phyloP scores from a whole-genome alignment of 2,113 vertebrate species.

The Nycticorax nycticorax region DNA sequence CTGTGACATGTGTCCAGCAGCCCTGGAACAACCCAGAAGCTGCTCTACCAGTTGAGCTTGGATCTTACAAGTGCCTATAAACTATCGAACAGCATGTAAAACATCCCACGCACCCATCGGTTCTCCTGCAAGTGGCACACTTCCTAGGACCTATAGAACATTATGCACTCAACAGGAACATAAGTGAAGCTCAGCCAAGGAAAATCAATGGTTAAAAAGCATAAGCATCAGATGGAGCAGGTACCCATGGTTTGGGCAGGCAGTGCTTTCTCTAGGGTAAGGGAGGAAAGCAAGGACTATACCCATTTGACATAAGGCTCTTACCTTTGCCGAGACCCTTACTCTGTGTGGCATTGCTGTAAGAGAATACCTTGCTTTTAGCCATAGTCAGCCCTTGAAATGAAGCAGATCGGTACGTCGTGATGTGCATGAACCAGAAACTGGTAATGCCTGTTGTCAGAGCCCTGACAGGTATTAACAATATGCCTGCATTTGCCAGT shows the following conservation, averaged over 20 bases:
- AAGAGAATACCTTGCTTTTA: not conserved
- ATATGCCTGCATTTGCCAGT: constrained; percentile 18
- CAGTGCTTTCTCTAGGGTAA: not conserved
- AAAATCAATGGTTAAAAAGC: constrained; percentile 9
- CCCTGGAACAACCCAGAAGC: not conserved
- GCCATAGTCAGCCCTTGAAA: not conserved
- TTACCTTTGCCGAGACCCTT: not conserved
- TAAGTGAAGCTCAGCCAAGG: not conserved
- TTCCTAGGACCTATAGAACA: constrained; percentile 9
- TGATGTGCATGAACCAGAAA: constrained; percentile 32
- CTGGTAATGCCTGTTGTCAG: constrained; percentile 65
- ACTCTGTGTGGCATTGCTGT: not conserved
- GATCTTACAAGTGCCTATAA: not conserved
- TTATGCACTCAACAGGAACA: not conserved
- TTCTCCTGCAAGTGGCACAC: not conserved
- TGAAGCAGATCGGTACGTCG: not conserved
- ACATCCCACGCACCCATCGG: not conserved
- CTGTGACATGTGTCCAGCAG: constrained; percentile 36
- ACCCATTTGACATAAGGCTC: not conserved
- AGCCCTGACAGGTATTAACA: constrained; percentile 31
- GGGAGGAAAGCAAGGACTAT: not conserved
- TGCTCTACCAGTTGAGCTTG: not conserved
- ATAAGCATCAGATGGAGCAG: not conserved
- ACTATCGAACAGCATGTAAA: not conserved
- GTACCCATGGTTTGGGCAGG: not conserved